A percentile compares a stretch with the other conserved stretches of the same genome.
Conservation (phyloP, 53 echinoderm and acorn worm species). For the Zoroaster sp. region DNA sequence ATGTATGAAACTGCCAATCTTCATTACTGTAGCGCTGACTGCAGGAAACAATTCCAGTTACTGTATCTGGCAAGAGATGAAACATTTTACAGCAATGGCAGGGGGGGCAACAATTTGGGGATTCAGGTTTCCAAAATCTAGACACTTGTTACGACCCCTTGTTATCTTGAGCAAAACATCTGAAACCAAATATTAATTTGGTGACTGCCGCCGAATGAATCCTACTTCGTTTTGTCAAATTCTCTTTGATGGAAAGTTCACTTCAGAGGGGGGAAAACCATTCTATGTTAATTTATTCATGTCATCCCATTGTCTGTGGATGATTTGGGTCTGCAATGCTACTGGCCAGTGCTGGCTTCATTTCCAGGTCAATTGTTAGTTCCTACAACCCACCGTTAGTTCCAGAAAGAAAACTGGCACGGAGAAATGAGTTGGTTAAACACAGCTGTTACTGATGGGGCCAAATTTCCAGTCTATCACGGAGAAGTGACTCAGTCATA, state of each 20-base stretch:
- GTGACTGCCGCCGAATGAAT: too few relatives aligned
- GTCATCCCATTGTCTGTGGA: background rate
- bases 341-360: background rate
- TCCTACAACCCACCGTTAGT: background rate
- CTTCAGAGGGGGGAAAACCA: too few relatives aligned
- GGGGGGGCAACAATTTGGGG: too few relatives aligned
- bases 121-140: too few relatives aligned
- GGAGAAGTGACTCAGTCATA: conserved; percentile 8
- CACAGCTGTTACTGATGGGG: conserved; percentile 25
- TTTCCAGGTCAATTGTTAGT: background rate
- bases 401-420: background rate
- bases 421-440: background rate
- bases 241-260: too few relatives aligned
- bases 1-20: background rate
- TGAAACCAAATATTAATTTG: too few relatives aligned
- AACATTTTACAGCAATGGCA: too few relatives aligned
- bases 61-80: background rate
- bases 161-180: too few relatives aligned
- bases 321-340: background rate
- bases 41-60: background rate
- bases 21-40: background rate
- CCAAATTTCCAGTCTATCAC: background rate
- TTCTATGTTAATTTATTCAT: background rate
- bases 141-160: too few relatives aligned
- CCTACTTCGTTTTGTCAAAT: too few relatives aligned